phyloP scores from a whole-genome alignment of 2,797 vertebrate species.

The Novumbra hubbsi region DNA sequence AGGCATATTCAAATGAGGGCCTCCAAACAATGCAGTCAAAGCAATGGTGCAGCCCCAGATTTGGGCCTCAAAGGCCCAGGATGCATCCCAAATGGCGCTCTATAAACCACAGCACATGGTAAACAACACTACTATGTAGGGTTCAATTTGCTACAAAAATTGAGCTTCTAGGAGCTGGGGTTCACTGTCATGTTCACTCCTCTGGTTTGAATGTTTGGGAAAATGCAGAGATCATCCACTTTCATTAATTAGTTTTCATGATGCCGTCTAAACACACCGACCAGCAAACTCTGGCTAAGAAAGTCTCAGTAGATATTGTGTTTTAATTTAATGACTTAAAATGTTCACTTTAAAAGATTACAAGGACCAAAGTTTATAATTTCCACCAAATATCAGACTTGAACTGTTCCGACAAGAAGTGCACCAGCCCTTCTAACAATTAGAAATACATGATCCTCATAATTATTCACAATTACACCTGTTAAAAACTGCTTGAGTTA shows the following conservation, averaged over 20 bases:
- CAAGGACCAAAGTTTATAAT: no score
- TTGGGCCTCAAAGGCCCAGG: conserved; percentile 30
- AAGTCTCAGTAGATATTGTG: neutral
- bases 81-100: neutral
- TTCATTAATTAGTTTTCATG: conserved; percentile 45
- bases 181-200: conserved; percentile 51
- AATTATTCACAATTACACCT: no score
- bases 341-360: no score
- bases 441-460: no score
- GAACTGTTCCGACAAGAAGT: no score
- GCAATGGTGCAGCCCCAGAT: conserved; percentile 66
- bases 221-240: conserved; percentile 51
- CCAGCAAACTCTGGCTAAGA: neutral
- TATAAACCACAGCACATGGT: neutral
- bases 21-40: conserved; percentile 79
- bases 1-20: conserved; percentile 87
- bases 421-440: no score
- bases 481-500: no score
- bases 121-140: neutral
- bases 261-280: conserved; percentile 15
- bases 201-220: conserved; percentile 58
- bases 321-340: no score
- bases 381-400: no score
- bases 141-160: neutral
- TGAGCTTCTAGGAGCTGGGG: neutral